Evolutionary conservation across 2,797 vertebrate genomes (phyloP).

Genomic region (Acipenser transmontanus): DNA sequence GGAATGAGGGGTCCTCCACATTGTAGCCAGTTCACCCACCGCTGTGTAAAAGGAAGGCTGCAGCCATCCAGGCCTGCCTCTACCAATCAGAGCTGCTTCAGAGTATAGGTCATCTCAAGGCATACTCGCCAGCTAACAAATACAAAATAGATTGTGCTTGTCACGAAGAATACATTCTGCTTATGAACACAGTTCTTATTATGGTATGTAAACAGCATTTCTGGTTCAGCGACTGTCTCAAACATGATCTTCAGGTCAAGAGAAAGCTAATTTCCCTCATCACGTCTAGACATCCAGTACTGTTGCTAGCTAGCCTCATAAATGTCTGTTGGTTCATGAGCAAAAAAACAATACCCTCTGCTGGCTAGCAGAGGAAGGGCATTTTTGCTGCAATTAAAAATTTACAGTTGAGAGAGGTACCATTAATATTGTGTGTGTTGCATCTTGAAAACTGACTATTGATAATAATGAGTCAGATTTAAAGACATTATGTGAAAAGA

Average conservation of each 20-base stretch:
- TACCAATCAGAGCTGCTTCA: slow-evolving; percentile 3
- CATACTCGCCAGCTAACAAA: slow-evolving; percentile 9
- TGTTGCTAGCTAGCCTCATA: not conserved
- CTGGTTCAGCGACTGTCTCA: slow-evolving; percentile 20
- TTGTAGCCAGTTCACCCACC: not conserved
- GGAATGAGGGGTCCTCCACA: not conserved
- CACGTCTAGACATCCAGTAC: slow-evolving; percentile 14
- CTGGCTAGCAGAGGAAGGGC: slow-evolving; percentile 13
- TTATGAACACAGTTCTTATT: slow-evolving; percentile 13
- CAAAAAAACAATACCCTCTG: slow-evolving; percentile 18
- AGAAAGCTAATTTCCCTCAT: slow-evolving; percentile 10
- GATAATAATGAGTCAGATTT: too few species aligned
- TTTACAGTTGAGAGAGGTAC: too few species aligned
- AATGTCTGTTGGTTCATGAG: not conserved
- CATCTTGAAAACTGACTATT: too few species aligned
- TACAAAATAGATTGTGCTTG: slow-evolving; percentile 10
- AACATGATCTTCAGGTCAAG: slow-evolving; percentile 14
- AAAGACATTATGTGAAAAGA: too few species aligned
- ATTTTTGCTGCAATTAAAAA: not conserved
- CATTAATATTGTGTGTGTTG: too few species aligned
- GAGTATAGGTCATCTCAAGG: slow-evolving; percentile 9
- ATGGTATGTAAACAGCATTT: slow-evolving; percentile 18
- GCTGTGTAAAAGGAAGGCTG: not conserved
- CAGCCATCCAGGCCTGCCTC: slow-evolving; percentile 4
- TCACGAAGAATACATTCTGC: slow-evolving; percentile 13